phyloP scores from a whole-genome alignment of 2,888 invertebrate species.

The Eupithecia centaureata region DNA sequence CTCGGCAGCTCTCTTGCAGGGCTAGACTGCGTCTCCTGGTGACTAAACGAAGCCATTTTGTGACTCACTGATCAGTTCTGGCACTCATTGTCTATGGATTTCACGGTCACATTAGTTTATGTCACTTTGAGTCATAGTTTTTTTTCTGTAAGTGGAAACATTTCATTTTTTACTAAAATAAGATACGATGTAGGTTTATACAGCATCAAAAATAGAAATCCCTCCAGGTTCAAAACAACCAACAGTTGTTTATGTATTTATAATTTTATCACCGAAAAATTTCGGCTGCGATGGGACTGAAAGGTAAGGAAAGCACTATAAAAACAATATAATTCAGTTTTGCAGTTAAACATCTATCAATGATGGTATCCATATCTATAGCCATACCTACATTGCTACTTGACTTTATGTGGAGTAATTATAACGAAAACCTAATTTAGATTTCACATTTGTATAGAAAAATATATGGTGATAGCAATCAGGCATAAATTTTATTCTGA shows the following conservation, averaged over 20 bases:
- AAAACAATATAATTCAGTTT: no score
- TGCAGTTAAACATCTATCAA: no score
- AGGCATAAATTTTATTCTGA: neutral
- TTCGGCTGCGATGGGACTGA: no score
- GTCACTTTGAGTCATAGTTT: constrained; percentile 43
- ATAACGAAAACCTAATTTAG: neutral
- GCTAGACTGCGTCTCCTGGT: constrained; percentile 74
- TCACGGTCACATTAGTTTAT: constrained; percentile 38
- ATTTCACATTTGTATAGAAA: neutral
- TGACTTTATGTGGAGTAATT: neutral
- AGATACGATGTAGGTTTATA: neutral
- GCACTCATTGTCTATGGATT: constrained; percentile 54
- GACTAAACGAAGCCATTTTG: constrained; percentile 68
- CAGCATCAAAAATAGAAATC: neutral
- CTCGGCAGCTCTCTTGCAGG: constrained; percentile 72
- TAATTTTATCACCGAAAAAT: no score
- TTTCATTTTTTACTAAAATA: neutral
- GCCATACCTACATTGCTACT: neutral
- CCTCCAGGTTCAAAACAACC: neutral
- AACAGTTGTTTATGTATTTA: no score
- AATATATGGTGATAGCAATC: neutral
- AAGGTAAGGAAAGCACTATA: no score
- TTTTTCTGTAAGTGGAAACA: constrained; percentile 40
- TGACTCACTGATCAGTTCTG: constrained; percentile 50
- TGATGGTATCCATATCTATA: neutral